A percentile compares a stretch with the other conserved stretches of the same genome.
Conservation (phyloP, 2,888 invertebrate genomes). For the Acrobasis repandana region DNA sequence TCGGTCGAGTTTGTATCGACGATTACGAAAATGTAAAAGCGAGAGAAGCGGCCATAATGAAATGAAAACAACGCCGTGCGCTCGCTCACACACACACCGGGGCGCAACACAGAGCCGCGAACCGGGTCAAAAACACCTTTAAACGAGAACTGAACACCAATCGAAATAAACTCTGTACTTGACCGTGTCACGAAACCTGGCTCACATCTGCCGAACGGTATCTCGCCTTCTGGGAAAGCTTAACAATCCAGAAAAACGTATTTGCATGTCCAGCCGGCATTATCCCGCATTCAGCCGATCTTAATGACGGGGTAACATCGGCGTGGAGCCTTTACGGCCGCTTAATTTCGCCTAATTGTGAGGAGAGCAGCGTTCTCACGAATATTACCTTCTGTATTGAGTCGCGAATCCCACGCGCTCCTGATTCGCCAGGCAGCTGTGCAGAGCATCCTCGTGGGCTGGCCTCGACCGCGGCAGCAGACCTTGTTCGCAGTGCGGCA, state of each 20-base stretch:
- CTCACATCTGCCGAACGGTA: constrained; percentile 79
- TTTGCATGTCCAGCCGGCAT: constrained; percentile 78
- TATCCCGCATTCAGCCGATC: constrained; percentile 60
- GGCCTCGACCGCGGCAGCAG: constrained; percentile 47
- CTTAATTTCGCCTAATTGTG: constrained; percentile 77
- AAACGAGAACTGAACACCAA: constrained; percentile 73
- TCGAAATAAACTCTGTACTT: constrained; percentile 76
- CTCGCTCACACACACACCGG: constrained; percentile 61
- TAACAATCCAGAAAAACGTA: constrained; percentile 72
- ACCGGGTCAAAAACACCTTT: constrained; percentile 82
- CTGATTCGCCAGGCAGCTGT: constrained; percentile 69
- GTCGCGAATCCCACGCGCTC: constrained; percentile 74
- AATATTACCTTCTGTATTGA: constrained; percentile 70
- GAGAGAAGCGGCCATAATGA: constrained; percentile 76
- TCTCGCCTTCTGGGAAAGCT: constrained; percentile 79
- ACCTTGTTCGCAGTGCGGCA: constrained; percentile 66
- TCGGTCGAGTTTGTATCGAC: constrained; percentile 64
- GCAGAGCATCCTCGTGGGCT: constrained; percentile 46
- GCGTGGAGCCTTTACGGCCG: constrained; percentile 66
- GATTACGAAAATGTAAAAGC: constrained; percentile 80
- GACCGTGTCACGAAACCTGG: constrained; percentile 75
- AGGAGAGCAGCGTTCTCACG: constrained; percentile 75
- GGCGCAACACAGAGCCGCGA: constrained; percentile 55
- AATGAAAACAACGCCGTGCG: constrained; percentile 74
- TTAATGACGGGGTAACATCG: constrained; percentile 76